Percentiles rank a stretch among this genome's conserved stretches.
These are phyloP conservation scores for Lepetodrilus schrolli DNA, from an alignment of 2,888 invertebrate species.

Conservation along the genomic window DNA sequence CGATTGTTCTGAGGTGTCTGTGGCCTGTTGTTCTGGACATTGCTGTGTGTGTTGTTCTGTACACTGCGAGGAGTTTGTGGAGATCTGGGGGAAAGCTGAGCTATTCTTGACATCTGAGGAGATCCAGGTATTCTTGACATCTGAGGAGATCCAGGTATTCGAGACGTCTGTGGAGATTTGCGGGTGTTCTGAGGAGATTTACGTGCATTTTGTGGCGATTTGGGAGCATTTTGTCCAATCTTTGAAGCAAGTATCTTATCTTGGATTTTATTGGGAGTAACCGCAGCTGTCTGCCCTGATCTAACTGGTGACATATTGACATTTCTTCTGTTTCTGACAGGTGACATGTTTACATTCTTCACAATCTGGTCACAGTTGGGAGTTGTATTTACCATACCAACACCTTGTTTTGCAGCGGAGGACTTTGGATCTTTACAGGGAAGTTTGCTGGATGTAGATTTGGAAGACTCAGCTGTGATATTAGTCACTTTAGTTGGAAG, in stretches of 20 bases:
- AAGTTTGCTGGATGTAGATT: background rate
- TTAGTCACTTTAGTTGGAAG: slow-evolving; percentile 36
- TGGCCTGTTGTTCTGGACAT: no score
- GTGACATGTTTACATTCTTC: no score
- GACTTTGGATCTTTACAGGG: slow-evolving; percentile 5
- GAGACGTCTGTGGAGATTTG: no score
- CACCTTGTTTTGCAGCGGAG: background rate
- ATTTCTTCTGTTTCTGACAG: no score
- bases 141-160: no score
- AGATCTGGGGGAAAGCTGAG: background rate
- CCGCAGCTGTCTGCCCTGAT: background rate
- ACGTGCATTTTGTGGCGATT: background rate
- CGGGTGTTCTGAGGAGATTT: no score
- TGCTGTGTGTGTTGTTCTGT: background rate
- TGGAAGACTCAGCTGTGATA: slow-evolving; percentile 27
- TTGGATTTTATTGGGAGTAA: background rate
- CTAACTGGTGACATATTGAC: no score
- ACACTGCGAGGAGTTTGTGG: background rate
- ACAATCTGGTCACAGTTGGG: background rate
- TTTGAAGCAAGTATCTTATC: background rate
- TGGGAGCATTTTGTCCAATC: background rate
- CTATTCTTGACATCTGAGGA: background rate
- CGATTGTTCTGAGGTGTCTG: background rate
- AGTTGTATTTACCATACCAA: background rate
- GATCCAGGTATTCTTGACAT: no score